A percentile compares a stretch with the other conserved stretches of the same genome.
Conservation (phyloP, 2,888 invertebrate species). For the Athrips mouffetella region DNA sequence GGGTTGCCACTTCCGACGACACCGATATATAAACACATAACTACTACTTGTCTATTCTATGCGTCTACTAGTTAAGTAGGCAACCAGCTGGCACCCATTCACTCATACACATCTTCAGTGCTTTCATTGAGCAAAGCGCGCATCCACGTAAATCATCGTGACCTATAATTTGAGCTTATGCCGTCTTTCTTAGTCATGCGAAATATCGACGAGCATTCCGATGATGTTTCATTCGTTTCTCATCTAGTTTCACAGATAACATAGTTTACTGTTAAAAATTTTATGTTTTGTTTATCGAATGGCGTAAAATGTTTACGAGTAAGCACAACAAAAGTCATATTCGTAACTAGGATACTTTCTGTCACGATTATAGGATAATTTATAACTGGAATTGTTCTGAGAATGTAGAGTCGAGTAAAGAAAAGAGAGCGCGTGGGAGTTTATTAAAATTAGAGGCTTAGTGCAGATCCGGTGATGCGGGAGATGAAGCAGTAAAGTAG, state of each 20-base stretch:
- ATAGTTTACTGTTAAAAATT: no score
- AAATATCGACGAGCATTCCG: not conserved
- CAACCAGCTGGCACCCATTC: conserved; percentile 7
- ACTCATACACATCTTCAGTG: conserved; percentile 2
- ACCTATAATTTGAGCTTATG: conserved; percentile 13
- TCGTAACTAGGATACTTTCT: not conserved
- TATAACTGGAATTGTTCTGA: no score
- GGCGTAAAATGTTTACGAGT: conserved; percentile 5
- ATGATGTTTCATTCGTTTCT: not conserved
- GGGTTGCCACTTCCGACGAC: conserved; percentile 1
- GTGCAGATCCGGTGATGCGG: no score
- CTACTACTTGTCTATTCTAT: not conserved
- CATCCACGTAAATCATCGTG: conserved; percentile 10
- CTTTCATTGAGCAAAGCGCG: conserved; percentile 6
- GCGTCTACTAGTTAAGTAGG: not conserved
- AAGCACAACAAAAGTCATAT: conserved; percentile 6
- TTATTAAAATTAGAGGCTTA: no score
- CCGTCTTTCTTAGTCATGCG: not conserved
- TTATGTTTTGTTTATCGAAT: conserved; percentile 8
- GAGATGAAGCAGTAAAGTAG: no score
- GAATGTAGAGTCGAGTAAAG: no score
- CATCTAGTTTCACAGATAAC: not conserved
- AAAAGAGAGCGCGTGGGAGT: no score
- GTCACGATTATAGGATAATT: not conserved
- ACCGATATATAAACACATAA: not conserved